A percentile compares a stretch with the other conserved stretches of the same genome.
phyloP scores from a whole-genome alignment of 2,113 vertebrate genomes.

The Pleuronectes platessa region DNA sequence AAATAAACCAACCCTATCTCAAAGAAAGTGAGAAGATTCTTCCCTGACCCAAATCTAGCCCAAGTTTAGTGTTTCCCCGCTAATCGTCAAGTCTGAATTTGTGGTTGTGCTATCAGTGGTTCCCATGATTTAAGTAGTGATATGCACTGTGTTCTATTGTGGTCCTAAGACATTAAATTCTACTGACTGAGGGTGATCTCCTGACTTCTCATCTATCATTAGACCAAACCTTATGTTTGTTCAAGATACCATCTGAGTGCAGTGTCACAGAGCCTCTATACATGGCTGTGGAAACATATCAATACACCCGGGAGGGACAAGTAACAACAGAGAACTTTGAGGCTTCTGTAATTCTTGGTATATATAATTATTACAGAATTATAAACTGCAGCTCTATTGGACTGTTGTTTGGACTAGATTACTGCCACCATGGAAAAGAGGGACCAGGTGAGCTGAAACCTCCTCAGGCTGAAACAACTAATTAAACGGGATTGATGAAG shows the following conservation, averaged over 20 bases:
- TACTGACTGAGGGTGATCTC: background rate
- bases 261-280: background rate
- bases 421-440: background rate
- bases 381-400: background rate
- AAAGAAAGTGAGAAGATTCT: too few species aligned
- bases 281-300: background rate
- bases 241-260: background rate
- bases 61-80: too few species aligned
- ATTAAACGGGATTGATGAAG: constrained; percentile 67
- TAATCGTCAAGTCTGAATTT: background rate
- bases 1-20: too few species aligned
- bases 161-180: background rate
- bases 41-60: too few species aligned
- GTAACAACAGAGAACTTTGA: background rate
- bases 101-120: background rate
- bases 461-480: constrained; percentile 45
- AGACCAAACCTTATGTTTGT: background rate
- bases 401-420: constrained; percentile 3
- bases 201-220: background rate
- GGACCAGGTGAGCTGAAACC: constrained; percentile 50
- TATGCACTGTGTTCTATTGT: background rate
- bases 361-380: background rate
- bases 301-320: background rate
- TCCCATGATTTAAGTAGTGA: background rate
- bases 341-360: background rate